Evolutionary conservation across 37 sponge, comb jelly and placozoan genomes (phyloP), one percentile per base, ranked within the genome.

Genomic region (Haliclona indistincta): DNA sequence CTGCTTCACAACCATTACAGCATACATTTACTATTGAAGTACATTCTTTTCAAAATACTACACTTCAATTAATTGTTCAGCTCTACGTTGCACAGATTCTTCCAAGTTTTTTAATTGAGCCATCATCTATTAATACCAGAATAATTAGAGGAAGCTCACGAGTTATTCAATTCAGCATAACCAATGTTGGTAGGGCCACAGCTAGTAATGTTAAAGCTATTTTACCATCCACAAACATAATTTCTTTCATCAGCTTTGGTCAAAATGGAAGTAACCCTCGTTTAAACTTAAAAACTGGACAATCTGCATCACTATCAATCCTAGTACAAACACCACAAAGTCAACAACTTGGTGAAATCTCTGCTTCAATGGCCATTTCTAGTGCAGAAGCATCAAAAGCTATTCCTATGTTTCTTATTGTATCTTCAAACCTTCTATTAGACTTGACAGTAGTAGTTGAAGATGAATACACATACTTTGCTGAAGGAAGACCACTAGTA

Each of bases 391-490:
- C 62, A 28, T 69, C 25, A n/a, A 13, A 10, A 40, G 2, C 43
- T 28, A 38, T 79, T 26, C 80, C 55, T 17, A 26, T 77, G 0
- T 54, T 4, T 1, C 38, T 77, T 7, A 41, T 36, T 25, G 78
- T 77, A 19, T 77, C 78, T 23, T 77, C 78, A 34, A 32, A 77
- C 47, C 35, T 37, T 4, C 43, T 65, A 19, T 53, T 77, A 56
- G 66, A 77, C 36, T 77, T 77, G 56, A 77, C 78, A 32, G 49
- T 75, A 11, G 44, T 60, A 19, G 64, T 75, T 19, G 75, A 75
- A 62, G 75, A 75, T 42, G 77, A 77, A 41, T 77, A 77, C 40
- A 65, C 77, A 2, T 79, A 79, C 55, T 79, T 79, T 68, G 80
- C 80, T 32, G 35, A 22, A 28, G 80, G 80, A 1, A n/a, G 43